Base-by-base conservation (phyloP, 2,797 vertebrate genomes). In the Ctenochaetus hawaiiensis region DNA sequence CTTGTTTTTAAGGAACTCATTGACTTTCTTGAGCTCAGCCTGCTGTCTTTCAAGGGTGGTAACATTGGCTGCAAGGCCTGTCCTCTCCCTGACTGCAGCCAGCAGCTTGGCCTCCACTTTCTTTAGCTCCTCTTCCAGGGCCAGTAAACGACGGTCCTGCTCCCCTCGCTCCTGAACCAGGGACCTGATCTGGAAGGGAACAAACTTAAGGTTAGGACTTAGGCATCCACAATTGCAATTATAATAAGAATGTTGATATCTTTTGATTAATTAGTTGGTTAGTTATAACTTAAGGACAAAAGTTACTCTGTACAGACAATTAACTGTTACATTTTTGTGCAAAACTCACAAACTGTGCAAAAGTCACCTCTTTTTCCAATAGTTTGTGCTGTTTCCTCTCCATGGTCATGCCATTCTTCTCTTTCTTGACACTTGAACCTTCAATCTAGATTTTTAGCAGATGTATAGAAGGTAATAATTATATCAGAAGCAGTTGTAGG, bases 291-390 rank as follows among this genome's bases (percentile, higher is more conserved):
- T 5, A 41, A 58, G 8, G 23, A 53, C 54, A 57, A 20, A 57
- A 23, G 26, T 0, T 22, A 41, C 14, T 37, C 14, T 18, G 44
- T 17, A 41, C 8, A 66, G 20, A 43, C 17, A 59, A 16, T 6
- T 6, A 18, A 14, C 6, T 57, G 7, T 12, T 22, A 8, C 4
- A 16, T 23, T 44, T 12, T n/a, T 67, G 10, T 39, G 1, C 17
- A 44, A 18, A 67, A 47, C 6, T n/a, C n/a, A n/a, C n/a, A n/a
- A n/a, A n/a, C n/a, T n/a, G n/a, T n/a, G n/a, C n/a, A n/a, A n/a
- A n/a, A n/a, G n/a, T n/a, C 91, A 98, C 98, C 96, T 99, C 97
- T 87, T 96, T 98, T 86, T 99, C 97, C 84, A 99, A 45, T 0
- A 93, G 87, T 77, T 95, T 97, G 83, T 96, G 95, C 62, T 96